Evolutionary conservation across 2,797 vertebrate genomes (phyloP).

Genomic region (Myripristis jacobus): DNA sequence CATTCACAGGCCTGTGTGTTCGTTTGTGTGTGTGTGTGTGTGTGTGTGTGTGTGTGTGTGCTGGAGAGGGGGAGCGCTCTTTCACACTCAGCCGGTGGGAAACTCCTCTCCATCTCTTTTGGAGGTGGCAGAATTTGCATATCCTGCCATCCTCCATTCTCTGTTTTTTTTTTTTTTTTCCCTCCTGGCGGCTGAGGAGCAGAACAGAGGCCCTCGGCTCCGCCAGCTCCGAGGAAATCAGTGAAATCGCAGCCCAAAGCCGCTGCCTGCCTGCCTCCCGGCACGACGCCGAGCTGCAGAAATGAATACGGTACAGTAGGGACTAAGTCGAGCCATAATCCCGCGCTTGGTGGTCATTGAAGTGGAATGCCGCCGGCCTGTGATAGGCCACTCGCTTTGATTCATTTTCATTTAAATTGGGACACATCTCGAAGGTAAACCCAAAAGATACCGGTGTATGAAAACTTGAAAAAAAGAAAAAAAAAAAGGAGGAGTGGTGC

Average conservation of each 20-base stretch:
- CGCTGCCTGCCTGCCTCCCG: conserved; percentile 27
- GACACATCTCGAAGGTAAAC: conserved; percentile 56
- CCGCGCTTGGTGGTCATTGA: conserved; percentile 28
- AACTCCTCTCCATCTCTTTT: conserved; percentile 79
- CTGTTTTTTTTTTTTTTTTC: conserved; percentile 7
- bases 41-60: conserved; percentile 40
- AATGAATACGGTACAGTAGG: conserved; percentile 20
- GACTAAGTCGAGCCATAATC: conserved; percentile 18
- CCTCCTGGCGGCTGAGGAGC: conserved; percentile 45
- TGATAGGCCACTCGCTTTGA: conserved; percentile 45
- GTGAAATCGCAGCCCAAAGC: conserved; percentile 38
- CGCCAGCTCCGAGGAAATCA: conserved; percentile 44
- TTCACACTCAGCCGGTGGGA: conserved; percentile 82
- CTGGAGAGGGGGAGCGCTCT: conserved; percentile 69
- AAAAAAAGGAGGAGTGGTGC: not conserved
- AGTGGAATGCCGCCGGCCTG: conserved; percentile 26
- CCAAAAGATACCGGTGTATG: conserved; percentile 25
- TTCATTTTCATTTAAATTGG: conserved; percentile 51
- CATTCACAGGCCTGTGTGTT: conserved; percentile 73
- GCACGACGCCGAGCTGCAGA: conserved; percentile 26
- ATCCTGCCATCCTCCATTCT: conserved; percentile 71
- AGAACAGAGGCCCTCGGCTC: conserved; percentile 45
- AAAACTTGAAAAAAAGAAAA: no score
- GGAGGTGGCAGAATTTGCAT: conserved; percentile 76
- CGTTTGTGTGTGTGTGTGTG: conserved; percentile 47